Base-by-base conservation (phyloP, 1,140 invertebrate genomes). In the Cherax quadricarinatus region DNA sequence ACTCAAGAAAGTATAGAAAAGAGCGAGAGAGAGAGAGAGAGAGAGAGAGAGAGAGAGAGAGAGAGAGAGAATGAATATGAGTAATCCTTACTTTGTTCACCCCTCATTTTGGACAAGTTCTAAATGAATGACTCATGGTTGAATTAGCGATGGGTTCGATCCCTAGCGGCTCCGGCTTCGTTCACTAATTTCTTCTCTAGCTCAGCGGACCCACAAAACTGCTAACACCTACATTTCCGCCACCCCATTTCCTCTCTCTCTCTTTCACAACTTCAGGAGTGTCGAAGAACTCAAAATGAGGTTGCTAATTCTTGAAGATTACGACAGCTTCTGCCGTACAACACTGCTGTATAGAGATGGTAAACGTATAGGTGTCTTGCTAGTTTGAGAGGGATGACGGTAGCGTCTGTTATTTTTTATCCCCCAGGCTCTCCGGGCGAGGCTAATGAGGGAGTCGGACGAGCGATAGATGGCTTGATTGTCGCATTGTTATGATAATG, bases 401-500 rank as follows among this genome's bases (percentile, higher is more conserved):
- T 41, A 41, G 30, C 30, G 30, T 41, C 30, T 41, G 30, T 41
- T 41, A 41, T 41, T 41, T 41, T 41, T 41, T 41, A 41, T 2
- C 30, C 30, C 30, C 30, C 30, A 41, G 30, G 53, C 53, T n/a
- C 57, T 53, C 21, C 1, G 78, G 73, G 75, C 21, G 48, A 62
- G 79, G 75, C 86, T 88, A 88, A 88, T 88, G 86, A 88, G 88
- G 88, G 88, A 75, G 82, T 48, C n/a, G 88, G 41, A 89, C 80
- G 88, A 80, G 81, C 80, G 80, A 89, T 83, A 83, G 88, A 89
- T 80, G 53, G 79, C 88, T 53, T 89, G 88, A 89, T 89, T 84
- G 88, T 89, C 88, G 70, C 88, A 89, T 89, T 89, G 88, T 89
- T 89, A 89, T 89, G 88, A 83, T 89, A 89, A 89, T 89, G 88